Evolutionary conservation across 2,888 invertebrate genomes (phyloP).

Genomic region (Acleris sparsana): DNA sequence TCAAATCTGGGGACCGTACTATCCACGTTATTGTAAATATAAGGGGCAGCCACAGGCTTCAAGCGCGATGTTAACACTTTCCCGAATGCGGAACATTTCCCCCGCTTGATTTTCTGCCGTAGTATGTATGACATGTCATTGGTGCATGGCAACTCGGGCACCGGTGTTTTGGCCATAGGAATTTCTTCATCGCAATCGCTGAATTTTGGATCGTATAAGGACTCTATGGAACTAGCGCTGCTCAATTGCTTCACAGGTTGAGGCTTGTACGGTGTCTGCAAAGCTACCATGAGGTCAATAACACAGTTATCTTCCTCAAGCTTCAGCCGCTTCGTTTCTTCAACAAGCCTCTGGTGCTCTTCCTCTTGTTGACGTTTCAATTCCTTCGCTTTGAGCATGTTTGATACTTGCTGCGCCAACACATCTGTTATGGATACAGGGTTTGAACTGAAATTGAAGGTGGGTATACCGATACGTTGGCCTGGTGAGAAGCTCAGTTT

Average conservation of each 20-base stretch:
- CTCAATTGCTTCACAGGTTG: conserved; percentile 46
- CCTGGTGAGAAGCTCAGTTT: conserved; percentile 47
- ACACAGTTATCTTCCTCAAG: conserved; percentile 54
- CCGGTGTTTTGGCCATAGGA: conserved; percentile 39
- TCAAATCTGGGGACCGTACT: conserved; percentile 58
- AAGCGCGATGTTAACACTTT: conserved; percentile 62
- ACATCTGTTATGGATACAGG: conserved; percentile 52
- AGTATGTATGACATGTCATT: conserved; percentile 68
- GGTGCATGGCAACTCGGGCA: conserved; percentile 53
- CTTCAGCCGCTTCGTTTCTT: conserved; percentile 52
- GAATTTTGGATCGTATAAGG: conserved; percentile 53
- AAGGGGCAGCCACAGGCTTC: conserved; percentile 61
- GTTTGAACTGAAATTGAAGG: conserved; percentile 51
- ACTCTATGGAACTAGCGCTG: conserved; percentile 60
- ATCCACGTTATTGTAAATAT: conserved; percentile 51
- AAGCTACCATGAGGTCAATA: conserved; percentile 66
- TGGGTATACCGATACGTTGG: conserved; percentile 57
- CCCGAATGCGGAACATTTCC: conserved; percentile 66
- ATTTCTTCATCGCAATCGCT: conserved; percentile 45
- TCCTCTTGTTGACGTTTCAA: conserved; percentile 55
- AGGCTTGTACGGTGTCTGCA: conserved; percentile 49
- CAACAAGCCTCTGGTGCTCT: conserved; percentile 51
- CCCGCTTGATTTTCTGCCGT: conserved; percentile 50
- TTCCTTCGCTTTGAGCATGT: conserved; percentile 72
- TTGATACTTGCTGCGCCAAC: conserved; percentile 64